Percentiles rank a stretch among this genome's conserved stretches.
Evolutionary conservation across 2,113 vertebrate species (phyloP).

Genomic region (Sorex araneus): DNA sequence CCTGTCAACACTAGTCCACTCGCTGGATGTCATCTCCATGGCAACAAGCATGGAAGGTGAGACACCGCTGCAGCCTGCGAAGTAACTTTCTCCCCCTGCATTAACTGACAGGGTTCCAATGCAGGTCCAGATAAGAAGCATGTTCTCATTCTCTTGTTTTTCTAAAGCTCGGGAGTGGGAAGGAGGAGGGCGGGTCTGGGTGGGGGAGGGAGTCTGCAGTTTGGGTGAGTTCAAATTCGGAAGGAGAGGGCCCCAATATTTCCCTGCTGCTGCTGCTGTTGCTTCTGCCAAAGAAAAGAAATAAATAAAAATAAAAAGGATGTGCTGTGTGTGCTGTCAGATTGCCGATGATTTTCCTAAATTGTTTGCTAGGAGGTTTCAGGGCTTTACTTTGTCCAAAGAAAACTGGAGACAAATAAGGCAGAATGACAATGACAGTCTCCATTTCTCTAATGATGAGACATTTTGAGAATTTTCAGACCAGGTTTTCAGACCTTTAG

Average conservation of each 20-base stretch:
- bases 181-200: neutral
- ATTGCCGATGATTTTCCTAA: constrained; percentile 84
- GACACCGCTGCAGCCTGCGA: constrained; percentile 59
- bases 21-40: constrained; percentile 81
- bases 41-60: constrained; percentile 84
- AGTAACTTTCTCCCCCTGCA: constrained; percentile 80
- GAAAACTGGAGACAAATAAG: constrained; percentile 62
- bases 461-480: constrained; percentile 76
- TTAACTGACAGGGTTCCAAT: constrained; percentile 38
- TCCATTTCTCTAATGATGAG: constrained; percentile 77
- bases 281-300: neutral
- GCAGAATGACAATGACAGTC: constrained; percentile 67
- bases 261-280: neutral
- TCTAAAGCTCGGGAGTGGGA: constrained; percentile 23
- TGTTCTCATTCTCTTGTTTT: constrained; percentile 57
- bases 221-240: constrained; percentile 57
- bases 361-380: constrained; percentile 85
- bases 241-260: constrained; percentile 31
- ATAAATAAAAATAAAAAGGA: neutral
- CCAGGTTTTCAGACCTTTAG: constrained; percentile 68
- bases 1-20: constrained; percentile 71
- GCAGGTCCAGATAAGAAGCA: constrained; percentile 34
- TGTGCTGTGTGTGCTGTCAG: constrained; percentile 28
- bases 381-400: constrained; percentile 73
- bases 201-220: neutral